These are phyloP conservation scores for Poecile montanus DNA, from an alignment of 2,797 vertebrate species.

Conservation along the genomic window DNA sequence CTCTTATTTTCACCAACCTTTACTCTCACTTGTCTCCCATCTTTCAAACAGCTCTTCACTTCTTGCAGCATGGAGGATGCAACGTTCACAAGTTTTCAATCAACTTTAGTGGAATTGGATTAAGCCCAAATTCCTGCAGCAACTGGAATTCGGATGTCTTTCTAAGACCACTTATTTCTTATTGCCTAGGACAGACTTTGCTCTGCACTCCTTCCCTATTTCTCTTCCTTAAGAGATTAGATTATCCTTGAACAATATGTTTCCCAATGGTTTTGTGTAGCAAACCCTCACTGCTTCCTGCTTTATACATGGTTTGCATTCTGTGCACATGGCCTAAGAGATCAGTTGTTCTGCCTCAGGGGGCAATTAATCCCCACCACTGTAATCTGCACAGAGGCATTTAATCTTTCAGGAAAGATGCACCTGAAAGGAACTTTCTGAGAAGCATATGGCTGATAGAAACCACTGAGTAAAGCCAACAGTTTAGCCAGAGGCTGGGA, in stretches of 20 bases:
- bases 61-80: background rate
- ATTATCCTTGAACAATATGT: slow-evolving; percentile 31
- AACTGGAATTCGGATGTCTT: background rate
- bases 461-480: slow-evolving; percentile 42
- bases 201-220: background rate
- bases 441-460: slow-evolving; percentile 2
- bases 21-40: background rate
- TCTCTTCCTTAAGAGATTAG: background rate
- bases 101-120: background rate
- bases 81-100: background rate
- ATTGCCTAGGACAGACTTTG: background rate
- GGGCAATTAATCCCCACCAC: slow-evolving; percentile 51
- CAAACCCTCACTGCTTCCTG: slow-evolving; percentile 28
- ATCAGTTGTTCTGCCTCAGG: slow-evolving; percentile 46
- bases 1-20: background rate
- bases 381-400: slow-evolving; percentile 56
- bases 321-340: slow-evolving; percentile 23
- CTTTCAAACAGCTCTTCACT: background rate
- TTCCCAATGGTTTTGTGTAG: slow-evolving; percentile 17
- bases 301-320: background rate
- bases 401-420: slow-evolving; percentile 65
- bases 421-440: slow-evolving; percentile 63
- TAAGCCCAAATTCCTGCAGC: slow-evolving; percentile 4
- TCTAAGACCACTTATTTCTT: background rate
- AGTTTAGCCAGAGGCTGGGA: slow-evolving; percentile 55